Evolutionary conservation across 2,797 vertebrate genomes (phyloP).

Genomic region (Coregonus ussuriensis): DNA sequence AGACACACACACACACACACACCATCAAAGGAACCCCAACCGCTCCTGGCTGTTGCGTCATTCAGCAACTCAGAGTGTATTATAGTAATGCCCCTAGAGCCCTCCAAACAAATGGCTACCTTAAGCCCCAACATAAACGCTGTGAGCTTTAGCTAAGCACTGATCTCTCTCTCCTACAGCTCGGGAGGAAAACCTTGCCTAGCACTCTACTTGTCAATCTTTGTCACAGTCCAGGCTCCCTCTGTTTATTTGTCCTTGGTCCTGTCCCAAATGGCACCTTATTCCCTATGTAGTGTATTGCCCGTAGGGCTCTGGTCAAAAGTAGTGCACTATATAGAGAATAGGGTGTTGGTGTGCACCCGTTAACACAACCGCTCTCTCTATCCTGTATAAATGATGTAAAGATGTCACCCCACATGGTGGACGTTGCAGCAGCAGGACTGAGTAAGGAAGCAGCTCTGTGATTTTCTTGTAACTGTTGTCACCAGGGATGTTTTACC

Average conservation of each 20-base stretch:
- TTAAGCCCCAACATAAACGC: slow-evolving; percentile 52
- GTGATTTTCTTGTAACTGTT: slow-evolving; percentile 8
- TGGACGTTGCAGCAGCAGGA: background rate
- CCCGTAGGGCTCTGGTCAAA: too few species aligned
- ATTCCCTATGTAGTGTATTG: background rate
- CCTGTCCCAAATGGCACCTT: background rate
- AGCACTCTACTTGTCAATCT: slow-evolving; percentile 43
- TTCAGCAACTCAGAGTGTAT: slow-evolving; percentile 38
- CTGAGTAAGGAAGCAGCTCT: background rate
- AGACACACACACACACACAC: slow-evolving; percentile 25
- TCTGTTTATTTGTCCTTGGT: slow-evolving; percentile 45
- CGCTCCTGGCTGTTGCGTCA: slow-evolving; percentile 39
- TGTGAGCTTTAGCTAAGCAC: slow-evolving; percentile 26
- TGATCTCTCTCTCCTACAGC: slow-evolving; percentile 21
- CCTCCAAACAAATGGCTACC: slow-evolving; percentile 50
- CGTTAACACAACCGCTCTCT: slow-evolving; percentile 29
- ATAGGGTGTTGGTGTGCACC: slow-evolving; percentile 18
- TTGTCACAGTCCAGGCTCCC: slow-evolving; percentile 18
- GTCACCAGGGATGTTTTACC: slow-evolving; percentile 13
- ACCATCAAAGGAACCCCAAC: slow-evolving; percentile 22
- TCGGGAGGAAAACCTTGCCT: slow-evolving; percentile 24
- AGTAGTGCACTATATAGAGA: too few species aligned
- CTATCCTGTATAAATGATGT: slow-evolving; percentile 8
- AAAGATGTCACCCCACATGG: slow-evolving; percentile 6
- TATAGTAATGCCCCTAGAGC: slow-evolving; percentile 43